Base-by-base conservation (phyloP, 1,140 invertebrate species). In the Neelides sp. region DNA sequence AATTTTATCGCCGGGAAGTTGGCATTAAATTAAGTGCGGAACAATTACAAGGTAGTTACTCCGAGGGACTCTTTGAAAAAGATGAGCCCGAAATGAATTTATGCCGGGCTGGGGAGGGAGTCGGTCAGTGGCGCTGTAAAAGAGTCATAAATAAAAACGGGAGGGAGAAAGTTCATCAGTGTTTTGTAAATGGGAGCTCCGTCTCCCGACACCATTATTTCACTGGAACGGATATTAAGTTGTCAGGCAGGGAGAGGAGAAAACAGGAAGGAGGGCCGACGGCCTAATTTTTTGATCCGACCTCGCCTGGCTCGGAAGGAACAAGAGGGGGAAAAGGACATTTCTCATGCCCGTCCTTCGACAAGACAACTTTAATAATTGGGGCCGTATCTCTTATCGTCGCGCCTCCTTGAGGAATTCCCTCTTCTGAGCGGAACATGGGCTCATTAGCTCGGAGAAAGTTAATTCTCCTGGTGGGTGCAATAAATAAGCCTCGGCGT, bases 151-250 rank as follows among this genome's bases (percentile, higher is more conserved):
- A 50, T 50, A 48, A 50, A 55, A 55, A 55, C 35, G 32, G 28
- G n/a, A 44, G 48, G 51, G 54, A 58, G 54, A 52, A 58, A 55
- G 52, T 54, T 58, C 48, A 58, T 58, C 56, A 58, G 44, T 58
- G 44, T 54, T 54, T 58, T 58, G 48, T 51, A 53, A 50, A 53
- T 54, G 55, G 48, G 42, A 52, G 54, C 4, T 46, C 7, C 19
- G 34, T 26, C 35, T 50, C 42, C 34, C 28, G 36, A 17, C 45
- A 42, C 52, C 52, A 58, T 50, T 58, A 58, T 58, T 58, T 58
- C 42, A 54, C 48, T 19, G 22, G 37, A 44, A 49, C 56, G 56
- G 56, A 58, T 54, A 58, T 58, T 58, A 58, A 58, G 52, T 58
- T 58, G 56, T 58, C 56, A 58, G 54, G n/a, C 41, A 37, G 26